Evolutionary conservation across 2,113 vertebrate genomes (phyloP), one percentile per base, ranked within the genome.

Genomic region (Eolophus roseicapilla): DNA sequence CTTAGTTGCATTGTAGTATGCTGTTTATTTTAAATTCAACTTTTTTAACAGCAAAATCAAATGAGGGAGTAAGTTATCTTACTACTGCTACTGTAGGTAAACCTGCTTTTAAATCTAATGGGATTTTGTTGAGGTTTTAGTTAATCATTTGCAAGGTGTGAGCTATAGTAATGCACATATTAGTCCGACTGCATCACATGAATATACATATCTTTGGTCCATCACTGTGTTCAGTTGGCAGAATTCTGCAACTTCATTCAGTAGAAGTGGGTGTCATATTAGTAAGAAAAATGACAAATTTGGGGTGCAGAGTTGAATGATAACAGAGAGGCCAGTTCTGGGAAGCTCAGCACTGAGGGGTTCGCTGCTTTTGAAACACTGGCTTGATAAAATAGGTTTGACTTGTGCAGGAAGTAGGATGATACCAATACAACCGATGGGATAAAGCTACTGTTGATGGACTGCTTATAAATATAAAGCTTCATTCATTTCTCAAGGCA

Each of bases 261-360:
- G 20, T 55, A 23, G 28, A 63, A 69, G 21, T 5, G 9, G 17
- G 3, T 2, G 12, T 17, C 4, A 7, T 62, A 21, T 33, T 57
- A 46, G 8, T 7, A 12, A 4, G 44, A 47, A 31, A n/a, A 94
- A 46, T 4, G 6, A 7, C 13, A 52, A 31, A 13, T 79, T 79
- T 4, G 0, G 43, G 11, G 37, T 55, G 62, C 27, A 19, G 33
- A 81, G n/a, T 53, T 89, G 69, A 24, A 71, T 50, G 62, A 41
- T 17, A 14, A 9, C 1, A 6, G 17, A 41, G 37, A 37, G 21
- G 21, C 2, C 2, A 43, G 6, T 17, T 35, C 0, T 0, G 5
- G 46, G 25, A 17, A 65, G 39, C 62, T 59, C 35, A 46, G 55
- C 35, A 3, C 35, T 0, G 12, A 70, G 17, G 21, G 13, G 1